phyloP scores from a whole-genome alignment of 2,888 invertebrate species.

The Axea sp. region DNA sequence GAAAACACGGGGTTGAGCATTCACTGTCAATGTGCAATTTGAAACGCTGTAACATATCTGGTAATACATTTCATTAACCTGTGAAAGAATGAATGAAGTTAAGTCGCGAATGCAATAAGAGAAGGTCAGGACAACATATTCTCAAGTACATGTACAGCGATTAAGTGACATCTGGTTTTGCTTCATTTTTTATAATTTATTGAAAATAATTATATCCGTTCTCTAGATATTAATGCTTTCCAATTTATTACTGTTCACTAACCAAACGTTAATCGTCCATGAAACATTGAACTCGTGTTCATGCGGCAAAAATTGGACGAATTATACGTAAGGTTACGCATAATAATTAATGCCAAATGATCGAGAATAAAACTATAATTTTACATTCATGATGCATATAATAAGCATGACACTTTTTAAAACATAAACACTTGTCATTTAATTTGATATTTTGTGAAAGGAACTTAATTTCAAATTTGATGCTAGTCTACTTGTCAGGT shows the following conservation, averaged over 20 bases:
- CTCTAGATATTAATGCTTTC: constrained; percentile 3
- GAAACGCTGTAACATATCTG: constrained; percentile 51
- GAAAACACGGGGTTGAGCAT: constrained; percentile 42
- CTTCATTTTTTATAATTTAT: constrained; percentile 39
- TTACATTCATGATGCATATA: no score
- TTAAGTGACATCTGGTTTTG: constrained; percentile 53
- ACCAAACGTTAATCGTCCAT: not conserved
- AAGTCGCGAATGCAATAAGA: constrained; percentile 57
- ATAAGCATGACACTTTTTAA: no score
- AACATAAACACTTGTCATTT: no score
- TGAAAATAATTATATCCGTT: constrained; percentile 22
- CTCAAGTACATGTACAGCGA: constrained; percentile 53
- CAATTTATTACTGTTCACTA: not conserved
- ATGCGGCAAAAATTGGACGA: no score
- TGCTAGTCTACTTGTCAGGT: no score
- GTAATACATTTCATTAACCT: constrained; percentile 58
- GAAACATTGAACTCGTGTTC: no score
- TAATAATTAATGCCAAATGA: no score
- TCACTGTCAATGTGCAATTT: constrained; percentile 52
- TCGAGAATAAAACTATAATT: no score
- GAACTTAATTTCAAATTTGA: no score
- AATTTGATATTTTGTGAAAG: no score
- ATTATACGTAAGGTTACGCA: no score
- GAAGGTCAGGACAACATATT: constrained; percentile 56
- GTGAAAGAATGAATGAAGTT: constrained; percentile 60